phyloP scores from a whole-genome alignment of 2,797 vertebrate species.

The Staurois parvus region DNA sequence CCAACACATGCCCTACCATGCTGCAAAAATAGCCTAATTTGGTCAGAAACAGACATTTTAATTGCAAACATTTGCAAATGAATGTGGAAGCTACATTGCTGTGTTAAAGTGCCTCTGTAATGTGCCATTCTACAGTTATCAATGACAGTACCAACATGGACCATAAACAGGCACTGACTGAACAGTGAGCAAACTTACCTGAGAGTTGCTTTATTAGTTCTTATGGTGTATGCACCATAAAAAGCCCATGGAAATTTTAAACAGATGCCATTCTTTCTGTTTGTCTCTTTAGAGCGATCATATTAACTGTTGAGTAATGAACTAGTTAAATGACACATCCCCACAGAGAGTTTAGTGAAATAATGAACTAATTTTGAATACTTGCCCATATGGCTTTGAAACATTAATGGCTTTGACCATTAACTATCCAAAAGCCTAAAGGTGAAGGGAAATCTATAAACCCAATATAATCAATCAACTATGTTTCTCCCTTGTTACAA shows the following conservation, averaged over 20 bases:
- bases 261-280: neutral
- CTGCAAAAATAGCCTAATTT: too few species aligned
- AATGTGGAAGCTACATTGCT: too few species aligned
- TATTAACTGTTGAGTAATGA: neutral
- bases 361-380: slow-evolving; percentile 52
- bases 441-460: slow-evolving; percentile 59
- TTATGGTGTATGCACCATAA: neutral
- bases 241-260: neutral
- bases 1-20: too few species aligned
- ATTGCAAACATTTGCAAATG: too few species aligned
- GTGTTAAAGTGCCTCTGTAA: too few species aligned
- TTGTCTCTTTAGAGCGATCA: neutral
- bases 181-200: too few species aligned
- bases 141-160: too few species aligned
- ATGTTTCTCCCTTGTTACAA: slow-evolving; percentile 34
- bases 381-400: slow-evolving; percentile 41
- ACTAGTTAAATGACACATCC: slow-evolving; percentile 18
- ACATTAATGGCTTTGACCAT: slow-evolving; percentile 50
- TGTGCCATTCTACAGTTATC: too few species aligned
- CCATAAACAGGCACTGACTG: too few species aligned
- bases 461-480: slow-evolving; percentile 49
- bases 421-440: slow-evolving; percentile 42
- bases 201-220: neutral
- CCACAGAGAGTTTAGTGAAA: slow-evolving; percentile 30
- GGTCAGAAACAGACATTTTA: too few species aligned